Percentiles rank a stretch among this genome's conserved stretches.
Conservation (phyloP, 2,797 vertebrate genomes). For the Pterois miles region DNA sequence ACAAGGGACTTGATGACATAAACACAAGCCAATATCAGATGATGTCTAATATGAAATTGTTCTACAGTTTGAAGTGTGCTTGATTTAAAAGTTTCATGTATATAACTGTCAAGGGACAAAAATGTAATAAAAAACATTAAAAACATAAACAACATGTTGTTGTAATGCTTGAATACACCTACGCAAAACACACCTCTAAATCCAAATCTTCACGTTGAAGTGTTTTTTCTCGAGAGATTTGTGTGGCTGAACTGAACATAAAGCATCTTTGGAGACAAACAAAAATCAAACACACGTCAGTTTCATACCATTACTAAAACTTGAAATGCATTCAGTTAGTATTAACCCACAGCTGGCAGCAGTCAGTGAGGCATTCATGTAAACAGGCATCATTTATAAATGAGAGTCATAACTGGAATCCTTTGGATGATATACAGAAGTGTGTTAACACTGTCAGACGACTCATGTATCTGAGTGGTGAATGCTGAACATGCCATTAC, state of each 20-base stretch:
- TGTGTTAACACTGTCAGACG: conserved; percentile 7
- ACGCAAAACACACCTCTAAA: not conserved
- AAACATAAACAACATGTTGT: not conserved
- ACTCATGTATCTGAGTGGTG: not conserved
- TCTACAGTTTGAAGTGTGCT: conserved; percentile 30
- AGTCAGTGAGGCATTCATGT: conserved; percentile 44
- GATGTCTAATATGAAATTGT: conserved; percentile 22
- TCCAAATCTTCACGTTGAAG: not conserved
- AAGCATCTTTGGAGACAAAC: conserved; percentile 16
- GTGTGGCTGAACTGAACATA: not conserved
- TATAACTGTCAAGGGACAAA: not conserved
- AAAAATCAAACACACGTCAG: conserved; percentile 37
- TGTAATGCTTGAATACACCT: not conserved
- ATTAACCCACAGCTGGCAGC: conserved; percentile 42
- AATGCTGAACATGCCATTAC: not conserved
- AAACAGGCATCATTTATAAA: conserved; percentile 56
- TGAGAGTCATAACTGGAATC: conserved; percentile 5
- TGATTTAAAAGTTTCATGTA: conserved; percentile 25
- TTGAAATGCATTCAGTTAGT: conserved; percentile 49
- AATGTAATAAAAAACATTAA: not conserved
- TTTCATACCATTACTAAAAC: conserved; percentile 30
- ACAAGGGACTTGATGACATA: conserved; percentile 34
- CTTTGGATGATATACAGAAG: conserved; percentile 28
- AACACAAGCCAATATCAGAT: conserved; percentile 42
- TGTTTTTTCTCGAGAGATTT: not conserved